Evolutionary conservation across 2,797 vertebrate genomes (phyloP), one percentile per base, ranked within the genome.

Genomic region (Enteromius afrohamiltoni): DNA sequence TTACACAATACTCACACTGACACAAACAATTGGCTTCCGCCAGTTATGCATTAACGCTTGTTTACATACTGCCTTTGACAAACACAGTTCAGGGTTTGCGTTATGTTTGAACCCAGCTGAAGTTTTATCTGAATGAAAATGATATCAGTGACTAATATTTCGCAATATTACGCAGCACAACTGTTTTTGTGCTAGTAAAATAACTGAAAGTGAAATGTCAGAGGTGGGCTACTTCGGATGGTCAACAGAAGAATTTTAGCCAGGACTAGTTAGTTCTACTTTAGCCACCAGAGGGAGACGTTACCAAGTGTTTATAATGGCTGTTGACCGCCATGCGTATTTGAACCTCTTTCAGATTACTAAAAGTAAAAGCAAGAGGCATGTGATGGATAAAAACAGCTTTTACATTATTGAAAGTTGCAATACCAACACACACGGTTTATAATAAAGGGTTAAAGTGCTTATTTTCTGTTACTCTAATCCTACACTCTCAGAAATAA

Each of bases 211-310:
- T 13, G 2, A 21, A n/a, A 68, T 10, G 8, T 17, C 1, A 11
- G 17, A 21, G 19, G 49, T 58, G 23, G 10, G 10, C 55, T 58
- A 58, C n/a, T 23, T 58, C 23, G n/a, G 26, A 14, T 60, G 58
- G 13, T 11, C 3, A 31, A 8, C 23, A 17, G 21, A 17, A 13
- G 26, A 13, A 34, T 69, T 13, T 6, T 23, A 19, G 14, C 26
- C 68, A 31, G 10, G 70, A 58, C 10, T 40, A 19, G n/a, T 29
- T 29, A 45, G 21, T n/a, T 23, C 14, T 34, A 19, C 21, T 62
- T 47, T 5, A 21, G 23, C 29, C 74, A 37, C 58, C 49, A 45
- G 82, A 77, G 68, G 74, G 49, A 83, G 68, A 29, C 29, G 29
- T 60, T n/a, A 10, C 6, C 37, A 6, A n/a, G 21, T 14, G 31